phyloP scores from a whole-genome alignment of 2,888 invertebrate species.

The Papilio protenor region DNA sequence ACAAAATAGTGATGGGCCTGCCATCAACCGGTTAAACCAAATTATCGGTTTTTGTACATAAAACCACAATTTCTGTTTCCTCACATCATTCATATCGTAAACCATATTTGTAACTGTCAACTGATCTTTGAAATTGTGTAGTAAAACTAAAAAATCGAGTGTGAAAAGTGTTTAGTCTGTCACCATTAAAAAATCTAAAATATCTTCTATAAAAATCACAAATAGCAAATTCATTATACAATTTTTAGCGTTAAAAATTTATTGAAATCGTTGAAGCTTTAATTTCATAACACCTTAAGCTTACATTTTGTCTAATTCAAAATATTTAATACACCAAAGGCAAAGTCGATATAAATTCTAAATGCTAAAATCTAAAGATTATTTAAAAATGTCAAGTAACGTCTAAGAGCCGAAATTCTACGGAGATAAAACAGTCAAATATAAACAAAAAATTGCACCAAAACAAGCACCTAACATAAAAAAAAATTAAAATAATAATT shows the following conservation, averaged over 20 bases:
- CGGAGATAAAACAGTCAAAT: not conserved
- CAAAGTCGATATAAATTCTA: slow-evolving; percentile 36
- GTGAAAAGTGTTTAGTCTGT: not conserved
- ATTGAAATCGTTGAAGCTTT: not conserved
- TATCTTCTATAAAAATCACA: slow-evolving; percentile 17
- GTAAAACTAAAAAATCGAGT: slow-evolving; percentile 42
- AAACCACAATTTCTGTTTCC: slow-evolving; percentile 59
- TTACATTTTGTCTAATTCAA: slow-evolving; percentile 24
- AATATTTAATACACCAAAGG: slow-evolving; percentile 33
- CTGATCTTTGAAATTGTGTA: slow-evolving; percentile 61
- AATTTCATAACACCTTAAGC: slow-evolving; percentile 20
- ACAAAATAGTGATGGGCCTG: slow-evolving; percentile 54
- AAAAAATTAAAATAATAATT: not conserved
- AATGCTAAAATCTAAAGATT: slow-evolving; percentile 23
- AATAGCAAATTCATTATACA: slow-evolving; percentile 25
- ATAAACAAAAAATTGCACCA: slow-evolving; percentile 1
- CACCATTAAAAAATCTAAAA: slow-evolving; percentile 18
- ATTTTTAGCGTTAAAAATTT: slow-evolving; percentile 18
- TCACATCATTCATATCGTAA: slow-evolving; percentile 53
- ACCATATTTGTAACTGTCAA: slow-evolving; percentile 51
- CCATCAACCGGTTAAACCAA: slow-evolving; percentile 49
- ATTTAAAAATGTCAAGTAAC: slow-evolving; percentile 18
- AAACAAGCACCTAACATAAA: not conserved
- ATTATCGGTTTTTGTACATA: slow-evolving; percentile 39
- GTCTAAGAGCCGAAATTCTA: slow-evolving; percentile 20